Evolutionary conservation across 1,140 invertebrate genomes (phyloP), one percentile per base, ranked within the genome.

Genomic region (Stenopsyche tienmushanensis): DNA sequence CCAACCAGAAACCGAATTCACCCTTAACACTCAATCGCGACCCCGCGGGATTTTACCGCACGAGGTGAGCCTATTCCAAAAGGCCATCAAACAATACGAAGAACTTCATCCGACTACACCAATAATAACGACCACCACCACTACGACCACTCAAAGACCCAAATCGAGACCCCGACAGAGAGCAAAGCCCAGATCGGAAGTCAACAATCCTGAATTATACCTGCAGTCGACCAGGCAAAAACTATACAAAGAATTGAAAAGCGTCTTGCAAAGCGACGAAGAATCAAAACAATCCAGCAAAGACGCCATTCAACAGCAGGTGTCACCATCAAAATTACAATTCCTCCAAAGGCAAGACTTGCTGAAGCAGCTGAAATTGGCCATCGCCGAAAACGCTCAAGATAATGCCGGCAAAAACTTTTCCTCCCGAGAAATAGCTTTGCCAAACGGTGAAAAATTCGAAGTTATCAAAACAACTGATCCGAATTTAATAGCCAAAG

Each of bases 361-460:
- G 18, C 72, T 90, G 20, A 88, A 86, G 65, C 88, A 90, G 71
- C 72, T 90, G 8, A 88, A 88, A 73, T 79, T 88, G 10, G 88
- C 88, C 0, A 75, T 90, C 17, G 84, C 88, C 0, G 86, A 89
- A 74, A 83, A 84, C 24, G 81, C 84, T 0, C 80, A 82, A 66
- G 83, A 87, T 64, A 84, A 86, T 25, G 79, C 79, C 21, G 80
- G 82, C n/a, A 86, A 84, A 73, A 90, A 88, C 67, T 85, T 88
- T 29, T 84, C 87, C 1, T 88, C 88, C 0, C 82, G 88, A 49
- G 89, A 90, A 74, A 83, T 91, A 25, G 83, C 88, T 24, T 72
- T 90, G 24, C 83, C 86, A 0, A 89, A 89, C 72, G 90, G 89
- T 8, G 88, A 90, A 74, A 88, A 86, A 71, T 83, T 90, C 25